A percentile compares a stretch with the other conserved stretches of the same genome.
Evolutionary conservation across 1,140 invertebrate genomes (phyloP).

Genomic region (Asbolus verrucosus): DNA sequence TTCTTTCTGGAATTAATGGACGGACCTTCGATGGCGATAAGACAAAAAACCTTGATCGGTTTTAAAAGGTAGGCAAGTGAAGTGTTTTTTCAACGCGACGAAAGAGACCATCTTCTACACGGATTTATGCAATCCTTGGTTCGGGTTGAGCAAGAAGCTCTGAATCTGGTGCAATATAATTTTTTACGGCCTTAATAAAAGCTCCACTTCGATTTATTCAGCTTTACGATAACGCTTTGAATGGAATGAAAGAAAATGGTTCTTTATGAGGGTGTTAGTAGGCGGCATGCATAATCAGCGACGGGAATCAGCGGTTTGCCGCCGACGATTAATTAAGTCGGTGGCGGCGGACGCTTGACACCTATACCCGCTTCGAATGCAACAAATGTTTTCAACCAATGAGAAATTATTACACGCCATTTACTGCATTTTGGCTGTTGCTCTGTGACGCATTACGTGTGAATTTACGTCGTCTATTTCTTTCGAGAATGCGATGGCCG

Average conservation of each 20-base stretch:
- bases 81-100: neutral
- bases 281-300: slow-evolving; percentile 42
- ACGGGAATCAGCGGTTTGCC: slow-evolving; percentile 34
- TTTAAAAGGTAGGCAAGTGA: slow-evolving; percentile 5
- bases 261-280: slow-evolving; percentile 43
- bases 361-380: slow-evolving; percentile 16
- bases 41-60: neutral
- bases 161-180: slow-evolving; percentile 34
- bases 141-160: slow-evolving; percentile 19
- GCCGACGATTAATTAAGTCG: slow-evolving; percentile 41
- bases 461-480: slow-evolving; percentile 35
- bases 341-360: slow-evolving; percentile 20
- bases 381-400: slow-evolving; percentile 20
- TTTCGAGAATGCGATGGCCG: slow-evolving; percentile 24
- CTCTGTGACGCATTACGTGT: slow-evolving; percentile 29
- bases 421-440: slow-evolving; percentile 21
- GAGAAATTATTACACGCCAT: slow-evolving; percentile 1
- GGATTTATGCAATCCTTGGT: slow-evolving; percentile 6
- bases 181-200: slow-evolving; percentile 36
- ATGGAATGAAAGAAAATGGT: slow-evolving; percentile 42
- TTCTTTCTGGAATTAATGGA: too few species aligned
- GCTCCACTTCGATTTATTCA: slow-evolving; percentile 32
- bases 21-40: neutral
- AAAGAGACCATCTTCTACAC: slow-evolving; percentile 5
- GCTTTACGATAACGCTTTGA: slow-evolving; percentile 39